phyloP scores from a whole-genome alignment of 2,113 vertebrate genomes.

The Mugil cephalus region DNA sequence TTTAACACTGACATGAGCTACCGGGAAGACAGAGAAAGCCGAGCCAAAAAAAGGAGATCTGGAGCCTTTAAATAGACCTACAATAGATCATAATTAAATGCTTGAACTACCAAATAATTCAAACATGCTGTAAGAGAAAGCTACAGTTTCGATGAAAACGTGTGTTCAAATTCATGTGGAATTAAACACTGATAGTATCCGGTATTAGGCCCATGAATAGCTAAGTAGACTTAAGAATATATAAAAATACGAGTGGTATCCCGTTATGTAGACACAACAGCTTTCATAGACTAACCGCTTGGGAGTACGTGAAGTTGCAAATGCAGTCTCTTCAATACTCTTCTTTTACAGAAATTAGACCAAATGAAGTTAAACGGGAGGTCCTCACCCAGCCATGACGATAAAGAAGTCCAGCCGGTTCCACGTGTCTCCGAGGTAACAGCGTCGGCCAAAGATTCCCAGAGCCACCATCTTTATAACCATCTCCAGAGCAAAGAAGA shows the following conservation, averaged over 20 bases:
- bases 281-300: no score
- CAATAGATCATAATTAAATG: slow-evolving; percentile 28
- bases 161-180: no score
- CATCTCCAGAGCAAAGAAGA: slow-evolving; percentile 98
- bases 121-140: not conserved
- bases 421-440: slow-evolving; percentile 98
- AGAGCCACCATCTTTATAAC: slow-evolving; percentile 97
- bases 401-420: slow-evolving; percentile 99
- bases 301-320: no score
- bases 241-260: not conserved
- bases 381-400: slow-evolving; percentile 95
- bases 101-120: slow-evolving; percentile 16
- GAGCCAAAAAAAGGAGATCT: slow-evolving; percentile 23
- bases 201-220: not conserved
- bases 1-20: slow-evolving; percentile 18
- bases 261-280: not conserved
- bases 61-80: slow-evolving; percentile 26
- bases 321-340: not conserved
- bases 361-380: not conserved
- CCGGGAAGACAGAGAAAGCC: slow-evolving; percentile 14
- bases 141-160: not conserved
- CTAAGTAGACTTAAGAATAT: no score
- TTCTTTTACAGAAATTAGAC: not conserved
- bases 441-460: slow-evolving; percentile 95
- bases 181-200: not conserved